A percentile compares a stretch with the other conserved stretches of the same genome.
Conservation (phyloP, 2,888 invertebrate species). For the Euspilapteryx auroguttella region DNA sequence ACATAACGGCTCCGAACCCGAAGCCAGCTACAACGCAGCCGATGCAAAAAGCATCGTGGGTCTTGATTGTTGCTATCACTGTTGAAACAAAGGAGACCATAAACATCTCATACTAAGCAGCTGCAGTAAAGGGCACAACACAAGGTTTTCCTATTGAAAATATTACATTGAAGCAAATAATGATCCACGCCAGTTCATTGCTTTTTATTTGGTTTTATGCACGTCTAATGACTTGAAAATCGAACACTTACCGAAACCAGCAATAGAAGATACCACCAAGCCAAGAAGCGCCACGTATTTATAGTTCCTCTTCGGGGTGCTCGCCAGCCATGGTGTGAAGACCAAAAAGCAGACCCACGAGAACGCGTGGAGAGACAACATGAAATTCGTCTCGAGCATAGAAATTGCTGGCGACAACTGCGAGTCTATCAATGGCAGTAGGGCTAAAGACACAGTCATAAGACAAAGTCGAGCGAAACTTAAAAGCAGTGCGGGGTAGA, state of each 20-base stretch:
- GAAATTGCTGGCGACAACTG: conserved; percentile 34
- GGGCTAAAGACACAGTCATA: conserved; percentile 27
- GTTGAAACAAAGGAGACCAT: conserved; percentile 12
- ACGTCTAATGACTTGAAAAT: too few species aligned
- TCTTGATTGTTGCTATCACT: conserved; percentile 35
- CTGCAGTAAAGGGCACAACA: background rate
- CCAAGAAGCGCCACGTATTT: conserved; percentile 37
- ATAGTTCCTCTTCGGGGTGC: conserved; percentile 43
- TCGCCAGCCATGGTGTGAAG: conserved; percentile 41
- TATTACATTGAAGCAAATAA: too few species aligned
- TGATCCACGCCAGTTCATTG: too few species aligned
- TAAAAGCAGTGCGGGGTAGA: conserved; percentile 44
- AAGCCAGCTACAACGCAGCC: conserved; percentile 52
- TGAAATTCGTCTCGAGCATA: conserved; percentile 34
- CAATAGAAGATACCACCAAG: conserved; percentile 26
- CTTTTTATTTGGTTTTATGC: too few species aligned
- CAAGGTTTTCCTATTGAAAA: background rate
- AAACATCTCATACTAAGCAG: background rate
- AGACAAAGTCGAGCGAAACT: conserved; percentile 32
- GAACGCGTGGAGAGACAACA: conserved; percentile 43
- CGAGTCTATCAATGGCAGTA: conserved; percentile 35
- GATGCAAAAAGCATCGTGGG: conserved; percentile 45
- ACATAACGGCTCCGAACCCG: conserved; percentile 47
- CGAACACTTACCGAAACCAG: conserved; percentile 43
- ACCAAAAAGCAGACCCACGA: conserved; percentile 50